Conservation (phyloP, 1,140 invertebrate genomes). For the Brachionus sp. region DNA sequence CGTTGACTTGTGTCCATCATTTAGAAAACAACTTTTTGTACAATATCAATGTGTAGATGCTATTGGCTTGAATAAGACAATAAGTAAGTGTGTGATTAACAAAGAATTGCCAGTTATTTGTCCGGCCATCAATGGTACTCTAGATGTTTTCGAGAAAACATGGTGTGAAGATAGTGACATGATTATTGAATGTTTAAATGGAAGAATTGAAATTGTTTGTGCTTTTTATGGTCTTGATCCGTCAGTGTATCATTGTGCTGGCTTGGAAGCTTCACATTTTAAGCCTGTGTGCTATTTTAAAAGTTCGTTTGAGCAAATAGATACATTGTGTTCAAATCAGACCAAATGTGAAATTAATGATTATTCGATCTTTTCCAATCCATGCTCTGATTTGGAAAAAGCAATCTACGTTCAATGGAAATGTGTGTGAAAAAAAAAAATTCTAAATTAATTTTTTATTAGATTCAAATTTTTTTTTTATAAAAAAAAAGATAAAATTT, state of each 20-base stretch:
- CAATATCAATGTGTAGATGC: slow-evolving; percentile 40
- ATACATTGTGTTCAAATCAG: neutral
- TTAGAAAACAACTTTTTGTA: slow-evolving; percentile 9
- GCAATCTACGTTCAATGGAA: slow-evolving; percentile 25
- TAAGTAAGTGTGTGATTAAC: neutral
- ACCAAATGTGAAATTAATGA: slow-evolving; percentile 4
- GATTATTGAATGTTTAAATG: neutral
- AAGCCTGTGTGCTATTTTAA: slow-evolving; percentile 40
- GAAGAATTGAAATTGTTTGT: slow-evolving; percentile 24
- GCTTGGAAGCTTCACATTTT: neutral
- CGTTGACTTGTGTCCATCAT: slow-evolving; percentile 1
- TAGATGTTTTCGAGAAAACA: neutral
- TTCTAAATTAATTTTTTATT: neutral
- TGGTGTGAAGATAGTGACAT: slow-evolving; percentile 38
- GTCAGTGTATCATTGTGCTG: neutral
- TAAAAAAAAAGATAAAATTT: no score
- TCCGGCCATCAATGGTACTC: neutral
- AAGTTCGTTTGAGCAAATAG: neutral
- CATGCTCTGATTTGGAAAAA: slow-evolving; percentile 6
- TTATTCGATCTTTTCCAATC: neutral
- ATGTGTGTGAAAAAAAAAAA: neutral
- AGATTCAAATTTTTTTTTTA: no score
- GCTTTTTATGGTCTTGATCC: slow-evolving; percentile 43
- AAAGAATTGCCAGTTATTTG: neutral
- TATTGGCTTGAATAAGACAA: neutral